Percentiles rank a stretch among this genome's conserved stretches.
These are phyloP conservation scores for Pangasius sanitwongsei DNA, from an alignment of 2,797 vertebrate genomes.

Conservation along the genomic window DNA sequence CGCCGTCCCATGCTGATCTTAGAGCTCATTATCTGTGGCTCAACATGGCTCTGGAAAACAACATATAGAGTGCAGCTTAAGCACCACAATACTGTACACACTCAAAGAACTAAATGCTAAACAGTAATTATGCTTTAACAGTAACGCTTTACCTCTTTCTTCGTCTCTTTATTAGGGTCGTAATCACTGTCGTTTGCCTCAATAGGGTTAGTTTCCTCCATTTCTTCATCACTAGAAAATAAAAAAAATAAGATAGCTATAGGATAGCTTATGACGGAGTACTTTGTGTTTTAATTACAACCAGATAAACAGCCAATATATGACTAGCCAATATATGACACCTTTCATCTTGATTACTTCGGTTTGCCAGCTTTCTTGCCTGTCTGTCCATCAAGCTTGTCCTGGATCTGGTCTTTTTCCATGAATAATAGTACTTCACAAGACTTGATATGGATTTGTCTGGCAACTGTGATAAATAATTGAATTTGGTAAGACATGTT, in stretches of 20 bases:
- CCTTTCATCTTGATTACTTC: conserved; percentile 94
- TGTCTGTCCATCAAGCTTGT: conserved; percentile 98
- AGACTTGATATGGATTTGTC: conserved; percentile 98
- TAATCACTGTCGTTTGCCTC: conserved; percentile 96
- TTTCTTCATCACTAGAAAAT: conserved; percentile 87
- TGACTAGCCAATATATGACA: conserved; percentile 53
- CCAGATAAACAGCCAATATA: background rate
- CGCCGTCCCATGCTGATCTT: conserved; percentile 90
- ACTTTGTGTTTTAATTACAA: background rate
- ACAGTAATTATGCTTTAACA: no score
- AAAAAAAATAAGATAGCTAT: conserved; percentile 60
- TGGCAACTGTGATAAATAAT: conserved; percentile 72
- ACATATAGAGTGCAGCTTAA: conserved; percentile 28
- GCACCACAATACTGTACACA: background rate
- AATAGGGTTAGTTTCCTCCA: conserved; percentile 89
- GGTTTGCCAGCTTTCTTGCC: conserved; percentile 90
- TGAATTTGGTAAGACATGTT: background rate
- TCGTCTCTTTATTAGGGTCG: conserved; percentile 93
- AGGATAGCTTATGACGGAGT: background rate
- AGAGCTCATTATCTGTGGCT: conserved; percentile 79
- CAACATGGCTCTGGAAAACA: conserved; percentile 75
- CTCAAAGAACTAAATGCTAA: background rate
- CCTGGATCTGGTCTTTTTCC: conserved; percentile 97
- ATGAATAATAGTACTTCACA: conserved; percentile 98
- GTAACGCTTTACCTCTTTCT: conserved; percentile 86